Base-by-base conservation (phyloP, 1,140 invertebrate species). In the Neodiprion lecontei region DNA sequence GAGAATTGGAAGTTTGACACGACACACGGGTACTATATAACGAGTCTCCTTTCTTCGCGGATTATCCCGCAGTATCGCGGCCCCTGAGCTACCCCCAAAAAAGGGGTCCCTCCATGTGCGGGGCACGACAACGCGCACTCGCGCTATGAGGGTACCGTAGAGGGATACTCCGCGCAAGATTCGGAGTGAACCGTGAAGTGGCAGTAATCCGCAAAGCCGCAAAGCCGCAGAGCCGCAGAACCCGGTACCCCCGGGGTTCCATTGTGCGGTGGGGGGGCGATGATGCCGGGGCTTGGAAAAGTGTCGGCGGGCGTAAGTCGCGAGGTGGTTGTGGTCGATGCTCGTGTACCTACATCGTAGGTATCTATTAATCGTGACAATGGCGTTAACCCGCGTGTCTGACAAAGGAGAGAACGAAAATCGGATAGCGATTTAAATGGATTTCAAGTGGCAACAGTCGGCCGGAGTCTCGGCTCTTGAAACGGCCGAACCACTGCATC, bases 341-440 rank as follows among this genome's bases (percentile, higher is more conserved):
- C 28, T 5, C 28, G 28, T 40, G 28, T 40, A 5, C 5, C 28
- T 40, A 40, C 9, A 61, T 61, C 9, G 53, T 61, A 9, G 53
- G 53, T 61, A 61, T 61, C 53, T 61, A 61, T 61, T 61, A 61
- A 61, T 17, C 53, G n/a, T 9, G 53, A 61, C 53, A 61, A 61
- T 61, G 53, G 53, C 11, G 11, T 40, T 40, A 40, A 40, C 53
- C 53, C 53, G 11, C 11, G 4, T 3, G 53, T 61, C 8, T 5
- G 11, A 61, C 53, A 61, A 61, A 61, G n/a, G 53, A 12, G 53
- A 12, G 53, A 61, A 14, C 11, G 53, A 81, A 79, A 84, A 83
- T 85, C 81, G 80, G 79, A 85, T 85, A 77, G 80, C 75, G 74
- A 80, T 86, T 84, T 86, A 86, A 86, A 85, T 84, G 78, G 84